Base-by-base conservation (phyloP, 2,113 vertebrate species). In the Caretta caretta region DNA sequence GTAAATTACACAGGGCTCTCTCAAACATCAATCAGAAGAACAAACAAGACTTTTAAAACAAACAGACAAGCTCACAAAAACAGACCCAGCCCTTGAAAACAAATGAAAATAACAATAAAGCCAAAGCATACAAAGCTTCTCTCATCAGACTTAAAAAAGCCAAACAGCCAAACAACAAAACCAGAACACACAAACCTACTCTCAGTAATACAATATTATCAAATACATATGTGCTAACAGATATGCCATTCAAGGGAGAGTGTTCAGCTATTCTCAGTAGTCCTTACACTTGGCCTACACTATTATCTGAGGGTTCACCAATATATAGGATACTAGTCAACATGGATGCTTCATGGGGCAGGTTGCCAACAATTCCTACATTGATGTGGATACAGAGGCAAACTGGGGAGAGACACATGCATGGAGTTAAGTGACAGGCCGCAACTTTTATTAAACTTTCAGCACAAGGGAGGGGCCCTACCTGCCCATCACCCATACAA, bases 31-130 rank as follows among this genome's bases (percentile, higher is more conserved):
- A 92, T 91, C 56, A 46, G 25, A 93, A 93, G 84, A 94, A 95
- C n/a, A 96, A 95, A 90, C 78, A 96, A 88, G 50, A 92, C 65
- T 92, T 88, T 11, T 49, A 89, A 80, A 90, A 76, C 81, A 96
- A 83, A 80, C 38, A 88, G 13, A 27, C 0, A 0, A 80, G 46
- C 78, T 92, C 94, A 46, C 65, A 79, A 80, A 96, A 94, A 57
- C 31, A 94, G 93, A 92, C 35, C 81, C 81, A 69, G 35, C 59
- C 83, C 81, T 91, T 93, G 72, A 92, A 96, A 93, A 87, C 81
- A 51, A 92, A 93, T 80, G 87, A 95, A 93, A 94, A 92, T 83
- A 90, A 84, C 65, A 22, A 42, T 57, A 22, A 42, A 82, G 84
- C 88, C 90, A 94, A 89, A 94, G 31, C 59, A 56, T 81, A 90